These are phyloP conservation scores for Cryptoprocta ferox DNA, from an alignment of 2,797 vertebrate genomes.

Conservation along the genomic window DNA sequence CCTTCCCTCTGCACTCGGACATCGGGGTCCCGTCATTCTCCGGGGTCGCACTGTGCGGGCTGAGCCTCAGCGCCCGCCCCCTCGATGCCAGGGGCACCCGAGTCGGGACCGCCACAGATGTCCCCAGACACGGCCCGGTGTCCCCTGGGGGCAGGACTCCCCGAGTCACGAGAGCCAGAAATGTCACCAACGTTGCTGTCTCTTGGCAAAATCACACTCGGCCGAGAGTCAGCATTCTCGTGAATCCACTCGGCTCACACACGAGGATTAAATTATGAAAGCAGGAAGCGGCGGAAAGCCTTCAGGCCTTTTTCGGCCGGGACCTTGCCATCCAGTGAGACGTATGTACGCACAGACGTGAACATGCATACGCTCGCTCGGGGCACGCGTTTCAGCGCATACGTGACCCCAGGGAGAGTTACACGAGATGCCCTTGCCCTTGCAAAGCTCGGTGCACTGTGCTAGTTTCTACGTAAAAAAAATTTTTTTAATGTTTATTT, in stretches of 20 bases:
- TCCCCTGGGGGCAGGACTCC: not conserved
- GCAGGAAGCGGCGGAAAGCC: not conserved
- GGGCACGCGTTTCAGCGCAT: not conserved
- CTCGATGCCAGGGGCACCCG: not conserved
- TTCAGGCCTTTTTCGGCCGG: not conserved
- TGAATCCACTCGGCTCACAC: not conserved
- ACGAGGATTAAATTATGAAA: not conserved
- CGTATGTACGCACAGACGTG: accelerated
- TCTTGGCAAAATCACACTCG: not conserved
- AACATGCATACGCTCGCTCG: not conserved
- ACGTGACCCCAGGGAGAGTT: not conserved
- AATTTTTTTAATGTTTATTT: not conserved
- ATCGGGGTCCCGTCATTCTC: not conserved
- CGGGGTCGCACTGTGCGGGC: not conserved
- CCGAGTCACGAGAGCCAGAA: not conserved
- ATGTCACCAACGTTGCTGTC: not conserved
- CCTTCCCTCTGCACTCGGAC: not conserved
- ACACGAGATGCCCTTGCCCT: not conserved
- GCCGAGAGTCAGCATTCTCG: not conserved
- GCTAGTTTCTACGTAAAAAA: not conserved
- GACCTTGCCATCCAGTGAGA: not conserved
- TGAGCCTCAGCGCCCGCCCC: not conserved
- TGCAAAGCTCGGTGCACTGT: accelerated
- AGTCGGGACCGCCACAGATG: not conserved
- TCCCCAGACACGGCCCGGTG: not conserved